Evolutionary conservation across 2,113 vertebrate genomes (phyloP).

Genomic region (Psophia crepitans): DNA sequence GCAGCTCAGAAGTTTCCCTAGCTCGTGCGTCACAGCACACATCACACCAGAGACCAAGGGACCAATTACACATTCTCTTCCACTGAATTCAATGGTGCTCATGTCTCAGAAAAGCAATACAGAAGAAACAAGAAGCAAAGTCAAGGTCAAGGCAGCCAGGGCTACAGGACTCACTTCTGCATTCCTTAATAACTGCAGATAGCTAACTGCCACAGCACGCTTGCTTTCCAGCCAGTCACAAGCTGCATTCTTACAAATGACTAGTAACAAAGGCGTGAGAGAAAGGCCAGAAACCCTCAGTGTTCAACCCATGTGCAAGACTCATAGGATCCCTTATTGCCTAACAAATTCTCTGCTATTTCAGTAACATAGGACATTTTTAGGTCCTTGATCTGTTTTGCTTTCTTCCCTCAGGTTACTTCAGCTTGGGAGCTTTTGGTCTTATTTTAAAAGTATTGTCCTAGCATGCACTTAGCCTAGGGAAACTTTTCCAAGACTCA

Average conservation of each 20-base stretch:
- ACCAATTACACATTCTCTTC: neutral
- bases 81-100: neutral
- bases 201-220: neutral
- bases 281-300: neutral
- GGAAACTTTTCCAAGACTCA: neutral
- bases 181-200: neutral
- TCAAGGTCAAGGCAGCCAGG: neutral
- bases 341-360: neutral
- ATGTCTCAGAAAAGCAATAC: neutral
- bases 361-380: neutral
- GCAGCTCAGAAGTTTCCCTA: neutral
- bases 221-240: neutral
- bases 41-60: neutral
- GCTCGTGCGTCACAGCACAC: neutral
- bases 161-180: neutral
- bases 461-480: fast-evolving
- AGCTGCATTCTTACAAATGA: neutral
- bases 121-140: neutral
- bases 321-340: neutral
- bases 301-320: neutral
- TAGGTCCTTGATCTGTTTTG: neutral
- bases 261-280: neutral
- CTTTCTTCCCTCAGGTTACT: neutral
- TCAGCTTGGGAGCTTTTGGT: neutral
- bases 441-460: neutral